Percentiles rank a stretch among this genome's conserved stretches.
phyloP scores from a whole-genome alignment of 2,888 invertebrate genomes.

The Atethmia centrago region DNA sequence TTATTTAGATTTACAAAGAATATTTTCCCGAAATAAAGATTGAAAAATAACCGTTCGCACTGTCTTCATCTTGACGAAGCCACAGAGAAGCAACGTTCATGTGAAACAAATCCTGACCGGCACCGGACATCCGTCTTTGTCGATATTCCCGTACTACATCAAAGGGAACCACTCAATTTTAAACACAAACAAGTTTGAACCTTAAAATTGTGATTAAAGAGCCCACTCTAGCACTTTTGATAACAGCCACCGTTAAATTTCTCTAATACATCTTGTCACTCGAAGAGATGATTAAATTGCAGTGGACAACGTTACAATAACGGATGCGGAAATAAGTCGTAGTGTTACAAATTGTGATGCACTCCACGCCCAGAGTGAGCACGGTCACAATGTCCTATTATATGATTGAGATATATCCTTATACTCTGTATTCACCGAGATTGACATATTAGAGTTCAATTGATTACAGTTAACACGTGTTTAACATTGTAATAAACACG shows the following conservation, averaged over 20 bases:
- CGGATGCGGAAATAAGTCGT: slow-evolving; percentile 82
- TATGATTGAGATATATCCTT: slow-evolving; percentile 55
- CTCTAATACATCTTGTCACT: slow-evolving; percentile 85
- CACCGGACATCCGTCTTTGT: slow-evolving; percentile 91
- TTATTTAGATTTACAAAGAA: not conserved
- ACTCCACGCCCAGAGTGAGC: slow-evolving; percentile 55
- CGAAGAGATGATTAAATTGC: slow-evolving; percentile 85
- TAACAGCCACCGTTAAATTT: slow-evolving; percentile 75
- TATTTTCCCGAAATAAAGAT: slow-evolving; percentile 8
- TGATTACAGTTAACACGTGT: slow-evolving; percentile 60
- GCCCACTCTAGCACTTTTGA: slow-evolving; percentile 64
- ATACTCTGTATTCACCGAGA: slow-evolving; percentile 65
- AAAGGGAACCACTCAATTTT: slow-evolving; percentile 83
- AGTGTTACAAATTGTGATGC: slow-evolving; percentile 78
- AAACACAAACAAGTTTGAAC: slow-evolving; percentile 79
- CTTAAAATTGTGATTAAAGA: slow-evolving; percentile 74
- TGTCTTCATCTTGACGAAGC: slow-evolving; percentile 70
- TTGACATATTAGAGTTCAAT: slow-evolving; percentile 60
- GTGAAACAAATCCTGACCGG: slow-evolving; percentile 91
- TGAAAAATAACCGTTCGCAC: slow-evolving; percentile 12
- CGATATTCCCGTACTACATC: slow-evolving; percentile 90
- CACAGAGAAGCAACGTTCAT: slow-evolving; percentile 82
- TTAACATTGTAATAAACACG: slow-evolving; percentile 61
- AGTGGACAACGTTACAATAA: slow-evolving; percentile 77
- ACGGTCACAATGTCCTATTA: slow-evolving; percentile 58